Conservation (phyloP, 2,113 vertebrate species). For the Phalacrocorax pelagicus region DNA sequence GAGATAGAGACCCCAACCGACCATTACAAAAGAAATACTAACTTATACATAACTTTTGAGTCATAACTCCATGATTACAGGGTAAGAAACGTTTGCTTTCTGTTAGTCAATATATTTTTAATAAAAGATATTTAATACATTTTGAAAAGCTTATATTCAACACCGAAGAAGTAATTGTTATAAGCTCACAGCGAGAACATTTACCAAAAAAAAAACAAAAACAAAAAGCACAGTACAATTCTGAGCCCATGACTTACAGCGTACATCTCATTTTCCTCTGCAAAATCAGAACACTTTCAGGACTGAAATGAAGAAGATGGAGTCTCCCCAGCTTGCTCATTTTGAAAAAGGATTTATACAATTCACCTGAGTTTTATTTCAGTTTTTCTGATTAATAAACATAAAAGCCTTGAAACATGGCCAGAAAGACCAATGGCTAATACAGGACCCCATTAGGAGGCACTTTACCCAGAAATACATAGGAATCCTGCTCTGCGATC, state of each 20-base stretch:
- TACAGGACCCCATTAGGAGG: background rate
- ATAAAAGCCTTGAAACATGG: background rate
- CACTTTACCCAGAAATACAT: constrained; percentile 5
- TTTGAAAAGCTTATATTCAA: background rate
- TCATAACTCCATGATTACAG: background rate
- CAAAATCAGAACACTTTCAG: background rate
- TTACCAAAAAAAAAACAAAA: background rate
- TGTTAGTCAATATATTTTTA: background rate
- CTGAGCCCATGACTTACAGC: background rate
- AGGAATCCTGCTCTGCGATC: background rate
- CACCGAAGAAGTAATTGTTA: too few relatives aligned
- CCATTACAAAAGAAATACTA: background rate
- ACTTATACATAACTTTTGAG: background rate
- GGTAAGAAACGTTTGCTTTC: background rate
- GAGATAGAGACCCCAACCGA: background rate
- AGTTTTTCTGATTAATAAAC: background rate
- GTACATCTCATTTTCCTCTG: background rate
- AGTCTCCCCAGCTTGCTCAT: background rate
- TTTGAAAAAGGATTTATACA: background rate
- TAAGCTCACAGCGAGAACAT: background rate
- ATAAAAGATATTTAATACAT: background rate
- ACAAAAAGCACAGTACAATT: background rate
- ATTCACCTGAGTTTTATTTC: background rate
- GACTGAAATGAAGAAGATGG: background rate
- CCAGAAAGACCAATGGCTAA: background rate